phyloP scores from a whole-genome alignment of 2,113 vertebrate species.

The Elachura formosa region DNA sequence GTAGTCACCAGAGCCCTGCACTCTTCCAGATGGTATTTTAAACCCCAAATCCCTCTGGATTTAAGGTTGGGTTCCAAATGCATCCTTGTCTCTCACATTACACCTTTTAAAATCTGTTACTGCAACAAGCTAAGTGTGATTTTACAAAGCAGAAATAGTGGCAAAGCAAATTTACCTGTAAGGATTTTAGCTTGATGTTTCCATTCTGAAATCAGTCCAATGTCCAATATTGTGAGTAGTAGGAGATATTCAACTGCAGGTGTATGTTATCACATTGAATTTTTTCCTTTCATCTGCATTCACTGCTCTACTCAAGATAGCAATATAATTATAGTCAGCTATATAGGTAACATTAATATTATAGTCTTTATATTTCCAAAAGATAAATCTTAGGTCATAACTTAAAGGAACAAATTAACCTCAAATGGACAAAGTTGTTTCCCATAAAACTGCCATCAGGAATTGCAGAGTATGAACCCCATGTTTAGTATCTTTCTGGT shows the following conservation, averaged over 20 bases:
- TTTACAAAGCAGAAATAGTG: background rate
- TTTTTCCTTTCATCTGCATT: background rate
- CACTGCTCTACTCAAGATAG: background rate
- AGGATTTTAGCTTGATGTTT: background rate
- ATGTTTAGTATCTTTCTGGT: background rate
- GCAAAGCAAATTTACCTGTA: background rate
- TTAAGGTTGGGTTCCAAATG: background rate
- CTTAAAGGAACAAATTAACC: background rate
- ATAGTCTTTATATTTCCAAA: background rate
- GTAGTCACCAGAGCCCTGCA: background rate
- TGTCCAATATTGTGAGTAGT: background rate
- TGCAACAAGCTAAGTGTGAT: background rate
- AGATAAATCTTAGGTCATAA: background rate
- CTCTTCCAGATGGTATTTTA: background rate
- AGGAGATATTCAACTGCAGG: background rate
- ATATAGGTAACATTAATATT: background rate
- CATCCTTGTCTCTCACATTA: background rate
- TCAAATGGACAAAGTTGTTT: background rate
- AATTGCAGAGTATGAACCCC: background rate
- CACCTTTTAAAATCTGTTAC: background rate
- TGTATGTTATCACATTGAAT: background rate
- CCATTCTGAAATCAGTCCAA: background rate
- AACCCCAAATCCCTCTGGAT: background rate
- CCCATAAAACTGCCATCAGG: background rate
- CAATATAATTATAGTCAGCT: no score